Percentiles rank a stretch among this genome's conserved stretches.
phyloP scores from a whole-genome alignment of 2,113 vertebrate genomes.

The Syngnathus scovelli region DNA sequence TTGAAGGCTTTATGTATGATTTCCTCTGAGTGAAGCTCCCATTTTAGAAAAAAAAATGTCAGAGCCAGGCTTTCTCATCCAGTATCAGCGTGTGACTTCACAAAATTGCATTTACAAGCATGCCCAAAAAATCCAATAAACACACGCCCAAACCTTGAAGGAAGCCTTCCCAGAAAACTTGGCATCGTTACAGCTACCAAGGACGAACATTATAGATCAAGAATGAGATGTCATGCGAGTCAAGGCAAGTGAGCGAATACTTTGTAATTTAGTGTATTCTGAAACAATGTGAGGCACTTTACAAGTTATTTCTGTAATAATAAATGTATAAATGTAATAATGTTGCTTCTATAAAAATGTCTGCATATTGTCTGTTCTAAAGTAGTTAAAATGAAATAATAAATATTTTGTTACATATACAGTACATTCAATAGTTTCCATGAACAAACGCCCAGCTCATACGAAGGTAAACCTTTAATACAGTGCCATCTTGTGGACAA shows the following conservation, averaged over 20 bases:
- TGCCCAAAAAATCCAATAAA: neutral
- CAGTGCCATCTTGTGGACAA: slow-evolving; percentile 53
- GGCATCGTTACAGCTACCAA: neutral
- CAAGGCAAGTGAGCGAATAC: neutral
- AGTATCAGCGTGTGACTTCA: neutral
- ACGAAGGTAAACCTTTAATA: slow-evolving; percentile 26
- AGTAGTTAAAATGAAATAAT: neutral
- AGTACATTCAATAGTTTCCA: neutral
- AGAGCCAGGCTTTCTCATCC: neutral
- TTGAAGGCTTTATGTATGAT: too few relatives aligned
- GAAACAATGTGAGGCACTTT: neutral
- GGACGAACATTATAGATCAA: neutral
- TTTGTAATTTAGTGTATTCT: neutral
- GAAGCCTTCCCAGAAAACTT: neutral
- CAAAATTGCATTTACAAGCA: neutral
- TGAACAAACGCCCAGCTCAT: neutral
- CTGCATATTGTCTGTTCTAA: neutral
- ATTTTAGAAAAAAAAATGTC: neutral
- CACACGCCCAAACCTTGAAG: neutral
- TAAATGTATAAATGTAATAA: neutral
- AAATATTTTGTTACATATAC: too few relatives aligned
- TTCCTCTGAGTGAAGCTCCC: too few relatives aligned
- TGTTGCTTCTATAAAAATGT: neutral
- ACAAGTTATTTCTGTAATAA: too few relatives aligned
- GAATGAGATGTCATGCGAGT: neutral